Evolutionary conservation across 2,888 invertebrate species (phyloP), one percentile per base, ranked within the genome.

Genomic region (Dexiosoma caninum): DNA sequence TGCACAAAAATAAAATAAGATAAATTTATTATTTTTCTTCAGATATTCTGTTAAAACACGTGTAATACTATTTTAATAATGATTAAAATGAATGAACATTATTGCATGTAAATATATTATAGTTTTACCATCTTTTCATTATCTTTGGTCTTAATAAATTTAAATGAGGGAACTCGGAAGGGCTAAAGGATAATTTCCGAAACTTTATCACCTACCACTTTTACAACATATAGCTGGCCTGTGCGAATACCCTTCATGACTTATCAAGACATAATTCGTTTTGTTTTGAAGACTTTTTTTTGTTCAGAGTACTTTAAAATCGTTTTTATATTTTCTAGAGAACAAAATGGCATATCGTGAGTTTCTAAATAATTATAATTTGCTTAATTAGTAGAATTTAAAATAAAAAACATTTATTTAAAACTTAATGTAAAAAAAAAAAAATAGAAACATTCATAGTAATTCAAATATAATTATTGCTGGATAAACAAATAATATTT

Each of bases 61-160:
- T 84, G 85, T 88, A 88, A 88, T 88, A 88, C 88, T 88, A 87
- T 87, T 70, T n/a, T 59, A 79, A 69, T 76, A 80, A 85, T 74
- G n/a, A 59, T 78, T 71, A 70, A 59, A 74, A 42, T 51, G 64
- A 75, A 66, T 75, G 44, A 75, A 79, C 46, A 74, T 74, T n/a
- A 23, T 78, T 51, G 59, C 53, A n/a, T n/a, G n/a, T n/a, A n/a
- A n/a, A n/a, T 71, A 42, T 12, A 16, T 30, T 51, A 5, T 42
- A 30, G 40, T 53, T 46, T 49, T 10, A 10, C 53, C n/a, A 53
- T 14, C 10, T 51, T 30, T 44, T 44, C 2, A 19, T 14, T 21
- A 7, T 23, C 42, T 14, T 37, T 37, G 9, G 30, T 40, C 21
- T 49, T 3, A 49, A 49, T 49, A 44, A 23, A 23, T 6, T 60